These are phyloP conservation scores for Polyploca ridens DNA, from an alignment of 2,888 invertebrate genomes.

Conservation along the genomic window DNA sequence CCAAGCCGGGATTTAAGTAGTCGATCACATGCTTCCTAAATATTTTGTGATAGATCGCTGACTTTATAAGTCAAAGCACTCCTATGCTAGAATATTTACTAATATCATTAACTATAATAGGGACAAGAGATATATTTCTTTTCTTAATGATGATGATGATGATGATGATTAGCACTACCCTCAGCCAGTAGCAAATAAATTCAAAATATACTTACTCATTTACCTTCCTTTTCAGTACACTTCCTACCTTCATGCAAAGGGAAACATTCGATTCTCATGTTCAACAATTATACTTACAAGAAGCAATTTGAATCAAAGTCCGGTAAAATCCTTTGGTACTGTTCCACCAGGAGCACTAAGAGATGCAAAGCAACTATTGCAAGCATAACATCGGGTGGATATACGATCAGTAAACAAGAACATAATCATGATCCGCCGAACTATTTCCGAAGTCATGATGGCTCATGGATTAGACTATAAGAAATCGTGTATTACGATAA, in stretches of 20 bases:
- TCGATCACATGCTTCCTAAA: too few relatives aligned
- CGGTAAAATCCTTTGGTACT: slow-evolving; percentile 35
- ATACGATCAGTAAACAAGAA: neutral
- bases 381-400: neutral
- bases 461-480: neutral
- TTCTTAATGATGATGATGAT: too few relatives aligned
- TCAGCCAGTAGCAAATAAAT: too few relatives aligned
- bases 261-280: slow-evolving; percentile 41
- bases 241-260: slow-evolving; percentile 32
- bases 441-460: neutral
- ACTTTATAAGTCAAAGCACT: too few relatives aligned
- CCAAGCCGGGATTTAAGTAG: too few relatives aligned
- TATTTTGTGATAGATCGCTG: too few relatives aligned
- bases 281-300: slow-evolving; percentile 35
- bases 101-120: too few relatives aligned
- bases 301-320: slow-evolving; percentile 20
- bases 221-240: neutral
- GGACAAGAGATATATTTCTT: too few relatives aligned
- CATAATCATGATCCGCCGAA: slow-evolving; percentile 3
- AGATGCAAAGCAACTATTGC: neutral
- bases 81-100: too few relatives aligned
- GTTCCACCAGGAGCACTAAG: slow-evolving; percentile 21
- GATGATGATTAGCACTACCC: too few relatives aligned
- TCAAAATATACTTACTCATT: too few relatives aligned
- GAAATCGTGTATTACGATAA: neutral